These are phyloP conservation scores for Acanthosepion pharaonis DNA, from an alignment of 2,888 invertebrate species.

Conservation along the genomic window DNA sequence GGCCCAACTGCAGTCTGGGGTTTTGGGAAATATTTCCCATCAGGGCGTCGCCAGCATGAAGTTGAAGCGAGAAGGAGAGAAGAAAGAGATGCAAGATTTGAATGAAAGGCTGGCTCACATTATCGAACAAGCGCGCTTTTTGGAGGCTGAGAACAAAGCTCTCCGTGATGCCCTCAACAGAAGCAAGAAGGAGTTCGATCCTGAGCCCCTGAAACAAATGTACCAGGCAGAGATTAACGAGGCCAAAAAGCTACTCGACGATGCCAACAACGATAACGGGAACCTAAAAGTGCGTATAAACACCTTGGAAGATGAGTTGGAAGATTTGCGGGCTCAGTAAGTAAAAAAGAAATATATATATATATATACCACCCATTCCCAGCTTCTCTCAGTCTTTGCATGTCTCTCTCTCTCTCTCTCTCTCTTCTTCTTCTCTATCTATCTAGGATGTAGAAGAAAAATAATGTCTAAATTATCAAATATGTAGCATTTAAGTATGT, in stretches of 20 bases:
- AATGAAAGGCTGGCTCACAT: constrained; percentile 77
- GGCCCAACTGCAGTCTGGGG: constrained; percentile 53
- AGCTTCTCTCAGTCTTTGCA: not conserved
- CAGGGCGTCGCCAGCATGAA: constrained; percentile 74
- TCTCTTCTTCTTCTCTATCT: not conserved
- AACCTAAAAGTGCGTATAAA: constrained; percentile 75
- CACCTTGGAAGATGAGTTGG: constrained; percentile 75
- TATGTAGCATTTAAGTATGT: too few relatives aligned
- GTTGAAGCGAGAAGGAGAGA: constrained; percentile 75
- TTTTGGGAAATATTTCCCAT: constrained; percentile 59
- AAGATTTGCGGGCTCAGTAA: constrained; percentile 63
- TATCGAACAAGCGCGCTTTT: constrained; percentile 75
- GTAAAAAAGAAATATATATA: constrained; percentile 47
- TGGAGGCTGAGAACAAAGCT: constrained; percentile 73
- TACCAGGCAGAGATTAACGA: constrained; percentile 58
- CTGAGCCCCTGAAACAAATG: constrained; percentile 64
- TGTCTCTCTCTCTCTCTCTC: not conserved
- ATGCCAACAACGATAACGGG: constrained; percentile 70
- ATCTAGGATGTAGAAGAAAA: too few relatives aligned
- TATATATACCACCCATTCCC: too few relatives aligned
- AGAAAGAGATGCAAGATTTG: constrained; percentile 76
- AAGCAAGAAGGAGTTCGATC: constrained; percentile 59
- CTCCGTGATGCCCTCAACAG: constrained; percentile 69
- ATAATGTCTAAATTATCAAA: too few relatives aligned
- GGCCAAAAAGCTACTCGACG: constrained; percentile 55